These are phyloP conservation scores for Rhingia campestris DNA, from an alignment of 2,888 invertebrate species.

Conservation along the genomic window DNA sequence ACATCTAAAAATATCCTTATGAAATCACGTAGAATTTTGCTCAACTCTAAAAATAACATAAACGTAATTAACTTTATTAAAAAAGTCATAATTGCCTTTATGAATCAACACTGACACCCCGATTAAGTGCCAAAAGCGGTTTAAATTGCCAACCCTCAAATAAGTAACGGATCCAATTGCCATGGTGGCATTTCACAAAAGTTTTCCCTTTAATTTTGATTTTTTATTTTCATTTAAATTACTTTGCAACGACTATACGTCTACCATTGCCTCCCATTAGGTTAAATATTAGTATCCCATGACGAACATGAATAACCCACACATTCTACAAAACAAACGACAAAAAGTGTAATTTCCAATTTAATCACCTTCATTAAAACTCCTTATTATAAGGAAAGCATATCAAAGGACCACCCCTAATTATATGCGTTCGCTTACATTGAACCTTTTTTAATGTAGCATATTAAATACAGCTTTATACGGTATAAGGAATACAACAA, in stretches of 20 bases:
- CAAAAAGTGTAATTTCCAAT: constrained; percentile 36
- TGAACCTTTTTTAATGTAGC: constrained; percentile 52
- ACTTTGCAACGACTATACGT: constrained; percentile 13
- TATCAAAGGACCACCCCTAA: constrained; percentile 58
- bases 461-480: constrained; percentile 47
- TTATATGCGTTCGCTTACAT: constrained; percentile 44
- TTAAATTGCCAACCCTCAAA: neutral
- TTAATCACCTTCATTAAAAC: constrained; percentile 62
- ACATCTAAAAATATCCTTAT: no score
- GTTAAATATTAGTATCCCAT: constrained; percentile 5
- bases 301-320: constrained; percentile 9
- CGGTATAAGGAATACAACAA: constrained; percentile 8
- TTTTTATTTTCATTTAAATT: constrained; percentile 21
- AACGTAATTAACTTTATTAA: no score
- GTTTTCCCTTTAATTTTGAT: neutral
- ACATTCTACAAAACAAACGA: neutral
- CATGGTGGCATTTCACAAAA: neutral
- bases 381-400: constrained; percentile 41
- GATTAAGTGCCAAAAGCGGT: neutral
- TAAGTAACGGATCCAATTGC: constrained; percentile 2
- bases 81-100: no score
- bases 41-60: no score
- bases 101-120: neutral
- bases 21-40: no score
- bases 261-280: constrained; percentile 12